Percentiles rank a stretch among this genome's conserved stretches.
Conservation (phyloP, 2,888 invertebrate species). For the Encarsia formosa region DNA sequence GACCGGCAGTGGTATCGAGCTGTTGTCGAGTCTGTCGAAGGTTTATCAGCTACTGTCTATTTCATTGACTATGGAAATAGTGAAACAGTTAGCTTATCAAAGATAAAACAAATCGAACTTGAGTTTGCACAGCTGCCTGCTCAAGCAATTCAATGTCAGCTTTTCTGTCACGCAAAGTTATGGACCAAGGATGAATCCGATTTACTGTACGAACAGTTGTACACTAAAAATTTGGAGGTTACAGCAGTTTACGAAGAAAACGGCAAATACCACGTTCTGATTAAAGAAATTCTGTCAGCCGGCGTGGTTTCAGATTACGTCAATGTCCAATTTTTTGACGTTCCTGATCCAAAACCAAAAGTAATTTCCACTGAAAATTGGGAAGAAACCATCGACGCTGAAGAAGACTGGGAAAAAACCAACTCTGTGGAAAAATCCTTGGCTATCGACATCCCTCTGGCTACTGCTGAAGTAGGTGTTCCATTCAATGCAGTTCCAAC, state of each 20-base stretch:
- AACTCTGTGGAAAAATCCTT: too few relatives aligned
- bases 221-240: slow-evolving; percentile 36
- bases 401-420: too few relatives aligned
- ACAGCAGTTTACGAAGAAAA: slow-evolving; percentile 39
- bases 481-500: too few relatives aligned
- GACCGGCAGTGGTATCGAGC: slow-evolving; percentile 74
- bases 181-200: slow-evolving; percentile 32
- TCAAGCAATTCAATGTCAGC: slow-evolving; percentile 48
- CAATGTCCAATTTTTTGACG: too few relatives aligned
- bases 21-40: slow-evolving; percentile 51
- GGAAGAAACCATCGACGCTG: too few relatives aligned
- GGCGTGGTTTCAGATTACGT: too few relatives aligned
- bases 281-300: slow-evolving; percentile 30
- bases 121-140: slow-evolving; percentile 41
- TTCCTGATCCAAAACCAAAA: too few relatives aligned
- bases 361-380: too few relatives aligned
- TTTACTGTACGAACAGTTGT: slow-evolving; percentile 31
- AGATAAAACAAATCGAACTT: slow-evolving; percentile 49
- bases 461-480: too few relatives aligned
- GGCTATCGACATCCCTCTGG: too few relatives aligned
- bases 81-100: slow-evolving; percentile 56
- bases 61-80: slow-evolving; percentile 72
- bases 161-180: slow-evolving; percentile 35
- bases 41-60: slow-evolving; percentile 54
- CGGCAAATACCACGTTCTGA: slow-evolving; percentile 37